Percentiles rank a stretch among this genome's conserved stretches.
phyloP scores from a whole-genome alignment of 64 coral and sea anemone species.

The Montipora sp. region DNA sequence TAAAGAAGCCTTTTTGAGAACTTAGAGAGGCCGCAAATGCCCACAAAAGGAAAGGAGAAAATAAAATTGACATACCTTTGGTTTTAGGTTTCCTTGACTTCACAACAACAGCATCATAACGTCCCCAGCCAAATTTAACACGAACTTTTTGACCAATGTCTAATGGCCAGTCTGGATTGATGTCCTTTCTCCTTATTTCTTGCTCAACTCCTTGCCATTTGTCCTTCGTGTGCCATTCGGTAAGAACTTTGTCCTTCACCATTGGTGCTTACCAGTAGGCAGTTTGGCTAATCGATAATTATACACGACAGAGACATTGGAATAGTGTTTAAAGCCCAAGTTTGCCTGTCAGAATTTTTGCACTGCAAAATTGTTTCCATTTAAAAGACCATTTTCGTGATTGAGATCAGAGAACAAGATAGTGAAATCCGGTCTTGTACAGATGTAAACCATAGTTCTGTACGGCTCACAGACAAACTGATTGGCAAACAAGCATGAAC shows the following conservation, averaged over 20 bases:
- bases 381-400: conserved; percentile 1
- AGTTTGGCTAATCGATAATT: background rate
- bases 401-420: background rate
- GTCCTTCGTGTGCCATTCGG: background rate
- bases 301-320: background rate
- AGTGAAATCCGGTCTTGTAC: background rate
- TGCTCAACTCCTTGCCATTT: background rate
- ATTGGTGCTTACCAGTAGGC: background rate
- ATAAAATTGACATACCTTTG: too few relatives aligned
- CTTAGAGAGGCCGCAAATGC: too few relatives aligned
- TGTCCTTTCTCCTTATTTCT: background rate
- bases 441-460: background rate
- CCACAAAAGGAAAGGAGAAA: too few relatives aligned
- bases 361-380: background rate
- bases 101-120: background rate
- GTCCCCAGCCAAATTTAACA: background rate
- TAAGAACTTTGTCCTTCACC: background rate
- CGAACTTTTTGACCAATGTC: background rate
- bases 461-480: too few relatives aligned
- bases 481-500: too few relatives aligned
- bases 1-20: background rate
- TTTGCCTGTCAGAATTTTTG: background rate
- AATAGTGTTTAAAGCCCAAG: background rate
- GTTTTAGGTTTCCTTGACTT: too few relatives aligned
- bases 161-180: background rate